Base-by-base conservation (phyloP, 2,797 vertebrate species). In the Eremophila alpestris region DNA sequence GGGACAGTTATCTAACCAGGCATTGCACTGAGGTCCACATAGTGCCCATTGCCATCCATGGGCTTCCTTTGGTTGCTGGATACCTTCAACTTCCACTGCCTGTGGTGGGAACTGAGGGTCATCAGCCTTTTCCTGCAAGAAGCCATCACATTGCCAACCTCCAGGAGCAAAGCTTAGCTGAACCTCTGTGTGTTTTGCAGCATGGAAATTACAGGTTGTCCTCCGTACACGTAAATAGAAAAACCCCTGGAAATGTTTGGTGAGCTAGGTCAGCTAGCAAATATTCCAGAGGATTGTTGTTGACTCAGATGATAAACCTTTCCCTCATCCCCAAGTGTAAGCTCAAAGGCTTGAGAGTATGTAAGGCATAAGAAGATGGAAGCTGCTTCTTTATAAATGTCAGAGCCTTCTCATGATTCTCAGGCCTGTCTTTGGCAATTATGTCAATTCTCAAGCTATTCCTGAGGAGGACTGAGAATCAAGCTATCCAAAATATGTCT, bases 341-440 rank as follows among this genome's bases (percentile, higher is more conserved):
- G 63, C 62, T 80, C 86, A 60, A 67, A 85, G 68, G 21, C 32
- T 92, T 91, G 71, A 41, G 30, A 70, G 5, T 68, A 40, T 70
- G 30, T 64, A 87, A 91, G 21, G 34, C 7, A 38, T 34, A 77
- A 70, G 62, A 89, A 83, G 56, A 64, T 45, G 20, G 85, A 94
- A 84, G 22, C 15, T 67, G 1, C 18, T 83, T 30, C 36, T 74
- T 43, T 52, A 16, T 36, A 56, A 83, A 49, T 36, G 56, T 22
- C 55, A 92, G 32, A 12, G 34, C 27, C 14, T 60, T 84, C 30
- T 77, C 13, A 29, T 43, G 23, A 20, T 15, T 82, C 55, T 67
- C 32, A 73, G 24, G 5, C 19, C 26, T 52, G 36, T 20, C 29
- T 91, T 75, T 52, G 32, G 30, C 56, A 49, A 32, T 22, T 40